These are phyloP conservation scores for Butorides virescens DNA, from an alignment of 2,113 vertebrate genomes.

Conservation along the genomic window DNA sequence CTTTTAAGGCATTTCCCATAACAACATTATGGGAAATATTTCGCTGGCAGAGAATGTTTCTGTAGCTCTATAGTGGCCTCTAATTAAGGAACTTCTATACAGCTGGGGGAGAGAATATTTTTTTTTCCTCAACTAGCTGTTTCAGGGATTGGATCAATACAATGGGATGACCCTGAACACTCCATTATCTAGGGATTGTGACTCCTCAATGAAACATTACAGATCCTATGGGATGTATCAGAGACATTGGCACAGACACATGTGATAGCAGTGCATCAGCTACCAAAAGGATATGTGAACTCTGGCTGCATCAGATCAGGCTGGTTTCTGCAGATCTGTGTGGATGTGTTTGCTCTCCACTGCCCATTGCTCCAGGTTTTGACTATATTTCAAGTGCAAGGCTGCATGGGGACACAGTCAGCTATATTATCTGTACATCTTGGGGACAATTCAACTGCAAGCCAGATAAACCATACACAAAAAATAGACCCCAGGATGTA, in stretches of 20 bases:
- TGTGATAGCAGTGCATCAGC: background rate
- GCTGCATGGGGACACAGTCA: background rate
- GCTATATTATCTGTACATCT: background rate
- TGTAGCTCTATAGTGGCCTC: background rate
- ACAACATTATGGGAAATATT: background rate
- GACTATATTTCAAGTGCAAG: background rate
- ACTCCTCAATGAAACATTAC: background rate
- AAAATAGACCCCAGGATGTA: background rate
- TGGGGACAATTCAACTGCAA: background rate
- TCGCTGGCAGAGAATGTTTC: background rate
- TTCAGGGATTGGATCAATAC: background rate
- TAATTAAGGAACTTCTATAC: background rate
- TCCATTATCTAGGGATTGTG: background rate
- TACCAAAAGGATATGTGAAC: background rate
- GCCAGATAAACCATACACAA: background rate
- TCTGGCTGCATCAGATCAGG: background rate
- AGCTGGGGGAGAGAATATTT: background rate
- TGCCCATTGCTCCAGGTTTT: background rate
- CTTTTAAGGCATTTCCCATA: slow-evolving; percentile 18
- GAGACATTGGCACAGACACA: background rate
- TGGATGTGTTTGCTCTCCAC: background rate
- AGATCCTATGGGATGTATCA: background rate
- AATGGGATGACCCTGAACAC: background rate
- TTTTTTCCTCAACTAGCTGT: background rate
- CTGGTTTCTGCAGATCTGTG: background rate